These are phyloP conservation scores for Drosophila seclusa DNA, from an alignment of 2,888 invertebrate species.

Conservation along the genomic window DNA sequence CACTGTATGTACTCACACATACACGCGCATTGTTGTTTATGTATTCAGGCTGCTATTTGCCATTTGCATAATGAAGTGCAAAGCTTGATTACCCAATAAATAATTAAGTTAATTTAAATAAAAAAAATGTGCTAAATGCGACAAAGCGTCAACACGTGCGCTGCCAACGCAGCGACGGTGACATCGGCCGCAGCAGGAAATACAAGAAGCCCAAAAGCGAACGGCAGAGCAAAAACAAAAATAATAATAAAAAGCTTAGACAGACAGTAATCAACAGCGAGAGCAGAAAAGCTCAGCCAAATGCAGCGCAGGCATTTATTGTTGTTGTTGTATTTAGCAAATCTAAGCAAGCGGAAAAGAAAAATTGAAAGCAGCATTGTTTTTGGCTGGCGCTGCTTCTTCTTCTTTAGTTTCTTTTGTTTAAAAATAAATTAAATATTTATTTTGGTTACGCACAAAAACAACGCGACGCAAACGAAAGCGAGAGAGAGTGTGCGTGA, in stretches of 20 bases:
- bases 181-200: conserved; percentile 61
- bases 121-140: conserved; percentile 22
- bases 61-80: conserved; percentile 3
- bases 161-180: conserved; percentile 39
- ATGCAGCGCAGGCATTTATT: conserved; percentile 53
- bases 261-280: conserved; percentile 16
- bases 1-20: conserved; percentile 56
- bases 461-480: conserved; percentile 19
- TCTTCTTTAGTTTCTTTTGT: conserved; percentile 58
- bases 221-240: conserved; percentile 15
- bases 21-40: not conserved
- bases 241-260: conserved; percentile 22
- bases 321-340: conserved; percentile 54
- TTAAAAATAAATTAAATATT: conserved; percentile 72
- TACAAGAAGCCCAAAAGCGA: conserved; percentile 63
- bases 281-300: conserved; percentile 45
- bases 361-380: conserved; percentile 73
- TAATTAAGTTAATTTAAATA: conserved; percentile 11
- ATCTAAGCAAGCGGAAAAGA: conserved; percentile 74
- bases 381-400: conserved; percentile 17
- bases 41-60: not conserved
- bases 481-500: conserved; percentile 9
- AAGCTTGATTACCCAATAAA: conserved; percentile 40
- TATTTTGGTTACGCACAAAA: conserved; percentile 61
- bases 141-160: conserved; percentile 63